Evolutionary conservation across 1,140 invertebrate species (phyloP).

Genomic region (Trissolcus basalis): DNA sequence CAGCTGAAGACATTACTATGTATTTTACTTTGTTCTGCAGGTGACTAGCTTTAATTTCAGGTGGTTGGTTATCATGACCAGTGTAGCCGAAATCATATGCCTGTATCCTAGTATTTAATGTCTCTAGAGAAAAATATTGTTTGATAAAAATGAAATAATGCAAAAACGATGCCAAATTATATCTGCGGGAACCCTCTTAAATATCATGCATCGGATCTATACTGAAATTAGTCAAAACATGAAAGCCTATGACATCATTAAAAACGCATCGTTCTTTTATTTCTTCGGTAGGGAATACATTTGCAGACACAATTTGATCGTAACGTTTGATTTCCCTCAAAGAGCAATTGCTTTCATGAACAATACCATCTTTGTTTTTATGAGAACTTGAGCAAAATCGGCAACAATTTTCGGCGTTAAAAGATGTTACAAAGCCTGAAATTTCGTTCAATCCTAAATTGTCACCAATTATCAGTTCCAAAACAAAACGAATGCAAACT

Average conservation of each 20-base stretch:
- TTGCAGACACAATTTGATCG: background rate
- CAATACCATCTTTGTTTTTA: background rate
- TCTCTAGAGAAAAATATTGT: slow-evolving; percentile 57
- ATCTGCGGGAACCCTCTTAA: slow-evolving; percentile 68
- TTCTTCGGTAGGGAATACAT: slow-evolving; percentile 33
- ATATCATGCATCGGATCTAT: slow-evolving; percentile 71
- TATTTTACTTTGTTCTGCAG: slow-evolving; percentile 50
- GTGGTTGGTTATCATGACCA: slow-evolving; percentile 8
- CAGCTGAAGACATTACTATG: slow-evolving; percentile 60
- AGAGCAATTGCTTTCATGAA: slow-evolving; percentile 1
- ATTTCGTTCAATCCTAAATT: slow-evolving; percentile 63
- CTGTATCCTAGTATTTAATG: slow-evolving; percentile 23
- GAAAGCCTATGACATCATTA: slow-evolving; percentile 63
- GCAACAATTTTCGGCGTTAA: slow-evolving; percentile 61
- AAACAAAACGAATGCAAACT: slow-evolving; percentile 54
- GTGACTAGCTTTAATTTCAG: slow-evolving; percentile 36
- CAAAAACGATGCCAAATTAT: slow-evolving; percentile 63
- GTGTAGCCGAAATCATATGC: slow-evolving; percentile 12
- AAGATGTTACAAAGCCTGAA: slow-evolving; percentile 58
- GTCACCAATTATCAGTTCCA: slow-evolving; percentile 60
- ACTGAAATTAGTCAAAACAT: slow-evolving; percentile 65
- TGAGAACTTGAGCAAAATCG: slow-evolving; percentile 41
- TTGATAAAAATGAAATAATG: slow-evolving; percentile 59
- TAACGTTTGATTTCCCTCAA: slow-evolving; percentile 9
- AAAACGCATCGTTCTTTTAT: slow-evolving; percentile 67